These are phyloP conservation scores for Xiphophorus couchianus DNA, from an alignment of 2,113 vertebrate species.

Conservation along the genomic window DNA sequence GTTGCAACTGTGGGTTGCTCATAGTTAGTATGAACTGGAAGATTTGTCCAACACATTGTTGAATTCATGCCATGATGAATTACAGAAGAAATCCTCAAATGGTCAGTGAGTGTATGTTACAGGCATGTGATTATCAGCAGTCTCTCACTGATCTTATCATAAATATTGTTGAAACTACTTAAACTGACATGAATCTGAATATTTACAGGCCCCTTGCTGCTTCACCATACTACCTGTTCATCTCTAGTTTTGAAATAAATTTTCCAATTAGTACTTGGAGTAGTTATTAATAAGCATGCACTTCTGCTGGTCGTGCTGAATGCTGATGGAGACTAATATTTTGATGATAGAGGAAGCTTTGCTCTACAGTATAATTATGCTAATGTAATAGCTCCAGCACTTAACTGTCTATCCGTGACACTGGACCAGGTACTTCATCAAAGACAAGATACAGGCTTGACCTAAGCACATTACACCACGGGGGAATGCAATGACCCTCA, in stretches of 20 bases:
- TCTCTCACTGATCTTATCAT: slow-evolving; percentile 1
- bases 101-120: slow-evolving; percentile 1
- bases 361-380: slow-evolving; percentile 76
- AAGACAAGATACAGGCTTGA: slow-evolving; percentile 58
- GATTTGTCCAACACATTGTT: background rate
- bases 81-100: background rate
- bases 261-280: slow-evolving; percentile 59
- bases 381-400: slow-evolving; percentile 68
- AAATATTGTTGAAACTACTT: slow-evolving; percentile 17
- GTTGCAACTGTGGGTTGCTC: background rate
- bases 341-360: slow-evolving; percentile 71
- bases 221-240: slow-evolving; percentile 5
- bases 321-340: slow-evolving; percentile 71
- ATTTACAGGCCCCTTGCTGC: slow-evolving; percentile 19
- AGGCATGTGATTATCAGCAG: slow-evolving; percentile 7
- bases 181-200: background rate
- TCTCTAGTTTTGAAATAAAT: slow-evolving; percentile 24
- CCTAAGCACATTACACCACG: slow-evolving; percentile 42
- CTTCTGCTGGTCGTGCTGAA: slow-evolving; percentile 68
- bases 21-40: background rate
- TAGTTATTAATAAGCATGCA: slow-evolving; percentile 67
- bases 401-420: slow-evolving; percentile 70
- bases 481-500: slow-evolving; percentile 40
- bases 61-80: background rate
- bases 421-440: slow-evolving; percentile 70